Conservation (phyloP, 2,797 vertebrate species). For the Phylloscopus collybita region DNA sequence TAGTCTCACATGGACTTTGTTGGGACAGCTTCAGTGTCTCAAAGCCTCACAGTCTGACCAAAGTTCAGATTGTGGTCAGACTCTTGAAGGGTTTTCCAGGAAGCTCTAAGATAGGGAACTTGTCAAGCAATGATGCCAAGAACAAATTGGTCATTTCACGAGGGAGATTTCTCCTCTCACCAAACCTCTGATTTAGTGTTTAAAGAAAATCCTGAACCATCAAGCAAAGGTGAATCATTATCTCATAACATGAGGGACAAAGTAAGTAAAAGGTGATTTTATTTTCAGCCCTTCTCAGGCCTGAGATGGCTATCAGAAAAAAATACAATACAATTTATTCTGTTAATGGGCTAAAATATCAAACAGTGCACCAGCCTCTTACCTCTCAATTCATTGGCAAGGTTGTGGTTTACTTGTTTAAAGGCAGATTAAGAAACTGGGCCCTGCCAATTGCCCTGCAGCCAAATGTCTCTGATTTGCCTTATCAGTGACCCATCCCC, state of each 20-base stretch:
- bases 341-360: neutral
- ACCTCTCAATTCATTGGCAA: neutral
- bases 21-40: neutral
- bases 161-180: neutral
- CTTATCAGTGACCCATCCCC: neutral
- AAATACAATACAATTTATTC: neutral
- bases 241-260: neutral
- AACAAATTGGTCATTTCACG: neutral
- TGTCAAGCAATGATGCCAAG: neutral
- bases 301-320: neutral
- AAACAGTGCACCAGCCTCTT: neutral
- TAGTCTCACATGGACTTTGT: rapidly evolving
- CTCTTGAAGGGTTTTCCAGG: neutral
- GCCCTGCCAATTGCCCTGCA: neutral
- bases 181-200: neutral
- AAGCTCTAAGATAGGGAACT: neutral
- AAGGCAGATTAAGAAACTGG: neutral
- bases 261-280: neutral
- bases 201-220: neutral
- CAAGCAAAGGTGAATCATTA: neutral
- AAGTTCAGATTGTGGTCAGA: neutral
- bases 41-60: neutral
- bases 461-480: neutral
- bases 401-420: neutral
- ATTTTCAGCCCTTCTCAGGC: neutral